Conservation (phyloP, 2,888 invertebrate species). For the Drosophila ustulata region DNA sequence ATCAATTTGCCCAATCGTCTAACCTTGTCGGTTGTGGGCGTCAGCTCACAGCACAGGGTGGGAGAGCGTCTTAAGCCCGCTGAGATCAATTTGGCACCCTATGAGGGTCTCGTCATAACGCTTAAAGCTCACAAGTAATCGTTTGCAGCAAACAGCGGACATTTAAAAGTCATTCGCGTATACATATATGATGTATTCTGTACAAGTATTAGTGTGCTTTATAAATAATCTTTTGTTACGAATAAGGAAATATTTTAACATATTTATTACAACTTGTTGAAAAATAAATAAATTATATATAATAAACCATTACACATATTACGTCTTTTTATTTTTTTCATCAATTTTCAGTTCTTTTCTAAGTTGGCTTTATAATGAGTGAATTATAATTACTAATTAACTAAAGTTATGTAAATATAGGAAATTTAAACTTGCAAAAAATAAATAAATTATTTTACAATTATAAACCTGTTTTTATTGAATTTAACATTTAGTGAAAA, state of each 20-base stretch:
- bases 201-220: constrained; percentile 1
- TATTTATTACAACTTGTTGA: background rate
- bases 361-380: too few species aligned
- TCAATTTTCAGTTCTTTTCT: too few species aligned
- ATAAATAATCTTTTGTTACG: background rate
- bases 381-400: too few species aligned
- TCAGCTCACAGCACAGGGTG: constrained; percentile 63
- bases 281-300: background rate
- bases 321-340: background rate
- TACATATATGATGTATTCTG: background rate
- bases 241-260: background rate
- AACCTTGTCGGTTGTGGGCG: constrained; percentile 85
- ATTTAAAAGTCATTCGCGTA: background rate
- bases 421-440: too few species aligned
- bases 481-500: too few species aligned
- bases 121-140: constrained; percentile 45
- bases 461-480: too few species aligned
- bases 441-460: too few species aligned
- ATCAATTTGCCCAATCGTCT: constrained; percentile 81
- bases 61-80: constrained; percentile 78
- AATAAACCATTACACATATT: background rate
- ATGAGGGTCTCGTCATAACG: constrained; percentile 76
- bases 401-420: too few species aligned
- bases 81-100: constrained; percentile 82
- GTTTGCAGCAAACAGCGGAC: background rate